phyloP scores from a whole-genome alignment of 2,888 invertebrate genomes.

The Lordiphosa andalusiaca region DNA sequence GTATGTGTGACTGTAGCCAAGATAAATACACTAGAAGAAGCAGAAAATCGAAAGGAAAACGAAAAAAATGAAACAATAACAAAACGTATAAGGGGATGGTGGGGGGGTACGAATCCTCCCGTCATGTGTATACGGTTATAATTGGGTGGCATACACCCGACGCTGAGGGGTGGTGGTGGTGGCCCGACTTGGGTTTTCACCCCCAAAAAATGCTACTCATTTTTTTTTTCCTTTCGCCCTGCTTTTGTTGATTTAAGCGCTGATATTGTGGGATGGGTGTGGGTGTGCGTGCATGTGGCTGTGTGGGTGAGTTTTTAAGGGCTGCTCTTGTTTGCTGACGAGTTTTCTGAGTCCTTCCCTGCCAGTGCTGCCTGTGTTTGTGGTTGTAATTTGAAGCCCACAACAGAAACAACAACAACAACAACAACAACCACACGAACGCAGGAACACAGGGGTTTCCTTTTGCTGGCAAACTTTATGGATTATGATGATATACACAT shows the following conservation, averaged over 20 bases:
- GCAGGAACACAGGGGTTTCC: constrained; percentile 2
- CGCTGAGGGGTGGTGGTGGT: constrained; percentile 52
- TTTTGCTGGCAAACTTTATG: constrained; percentile 41
- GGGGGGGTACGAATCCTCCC: constrained; percentile 27
- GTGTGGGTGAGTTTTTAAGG: constrained; percentile 46
- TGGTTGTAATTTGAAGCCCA: constrained; percentile 64
- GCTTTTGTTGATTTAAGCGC: constrained; percentile 65
- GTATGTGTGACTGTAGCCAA: constrained; percentile 27
- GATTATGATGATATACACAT: constrained; percentile 64
- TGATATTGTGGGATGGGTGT: constrained; percentile 9
- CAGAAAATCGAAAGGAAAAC: constrained; percentile 51
- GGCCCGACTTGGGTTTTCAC: constrained; percentile 53
- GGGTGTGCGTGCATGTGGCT: constrained; percentile 5
- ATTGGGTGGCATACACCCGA: constrained; percentile 66
- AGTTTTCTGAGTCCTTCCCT: constrained; percentile 21
- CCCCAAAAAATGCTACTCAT: constrained; percentile 45
- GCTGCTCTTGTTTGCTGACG: constrained; percentile 53
- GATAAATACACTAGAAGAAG: constrained; percentile 28
- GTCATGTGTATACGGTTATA: constrained; percentile 55
- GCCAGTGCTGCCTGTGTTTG: constrained; percentile 41
- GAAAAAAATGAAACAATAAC: constrained; percentile 68
- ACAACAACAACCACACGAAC: constrained; percentile 16
- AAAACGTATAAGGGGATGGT: constrained; percentile 25
- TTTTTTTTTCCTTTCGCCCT: no score
- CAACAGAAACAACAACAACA: constrained; percentile 25